Conservation (phyloP, 2,797 vertebrate genomes). For the Malurus leucopterus region DNA sequence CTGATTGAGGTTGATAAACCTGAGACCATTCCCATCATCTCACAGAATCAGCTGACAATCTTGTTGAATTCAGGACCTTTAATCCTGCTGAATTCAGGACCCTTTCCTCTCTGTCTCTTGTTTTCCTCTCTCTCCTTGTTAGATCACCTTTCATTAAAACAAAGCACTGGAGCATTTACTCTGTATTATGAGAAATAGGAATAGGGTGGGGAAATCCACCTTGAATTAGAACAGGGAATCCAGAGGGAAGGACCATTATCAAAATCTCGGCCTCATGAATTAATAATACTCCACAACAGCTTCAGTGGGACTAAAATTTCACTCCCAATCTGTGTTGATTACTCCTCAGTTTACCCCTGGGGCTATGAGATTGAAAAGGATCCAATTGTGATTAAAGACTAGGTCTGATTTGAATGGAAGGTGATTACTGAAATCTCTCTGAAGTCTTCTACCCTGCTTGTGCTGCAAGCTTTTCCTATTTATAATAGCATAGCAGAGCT, state of each 20-base stretch:
- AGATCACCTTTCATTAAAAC: background rate
- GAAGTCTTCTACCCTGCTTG: constrained; percentile 13
- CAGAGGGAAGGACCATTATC: background rate
- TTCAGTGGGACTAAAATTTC: constrained; percentile 12
- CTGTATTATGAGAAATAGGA: background rate
- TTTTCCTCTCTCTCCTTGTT: background rate
- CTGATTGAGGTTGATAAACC: background rate
- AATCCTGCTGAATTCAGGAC: background rate
- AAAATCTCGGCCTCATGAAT: background rate
- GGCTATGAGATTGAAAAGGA: constrained; percentile 21
- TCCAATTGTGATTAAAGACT: constrained; percentile 12
- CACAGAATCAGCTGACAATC: background rate
- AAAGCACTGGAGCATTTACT: background rate
- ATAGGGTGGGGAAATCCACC: background rate
- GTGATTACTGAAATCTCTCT: constrained; percentile 37
- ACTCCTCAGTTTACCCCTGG: constrained; percentile 1
- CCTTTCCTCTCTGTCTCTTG: background rate
- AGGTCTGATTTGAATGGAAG: constrained; percentile 49
- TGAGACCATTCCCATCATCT: background rate
- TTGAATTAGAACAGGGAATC: background rate
- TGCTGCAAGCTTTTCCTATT: constrained; percentile 18
- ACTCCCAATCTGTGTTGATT: background rate
- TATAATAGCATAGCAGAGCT: constrained; percentile 20
- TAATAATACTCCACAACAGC: background rate
- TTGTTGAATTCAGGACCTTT: background rate